Evolutionary conservation across 2,797 vertebrate species (phyloP).

Genomic region (Tenualosa thibaudeaui): DNA sequence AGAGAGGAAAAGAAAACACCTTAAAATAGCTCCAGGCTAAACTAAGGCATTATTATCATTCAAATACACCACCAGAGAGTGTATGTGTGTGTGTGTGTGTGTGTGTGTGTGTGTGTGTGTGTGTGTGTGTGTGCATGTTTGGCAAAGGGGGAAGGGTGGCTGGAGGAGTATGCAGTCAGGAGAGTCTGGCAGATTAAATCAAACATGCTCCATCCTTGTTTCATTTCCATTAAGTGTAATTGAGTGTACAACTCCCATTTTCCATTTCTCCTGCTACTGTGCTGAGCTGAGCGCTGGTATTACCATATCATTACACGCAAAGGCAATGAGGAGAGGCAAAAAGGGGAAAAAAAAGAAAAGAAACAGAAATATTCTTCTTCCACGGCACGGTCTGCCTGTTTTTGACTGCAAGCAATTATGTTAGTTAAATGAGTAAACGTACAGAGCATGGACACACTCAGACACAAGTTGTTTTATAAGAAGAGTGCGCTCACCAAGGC

Average conservation of each 20-base stretch:
- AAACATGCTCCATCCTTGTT: slow-evolving; percentile 56
- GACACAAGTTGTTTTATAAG: slow-evolving; percentile 52
- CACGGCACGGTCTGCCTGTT: slow-evolving; percentile 44
- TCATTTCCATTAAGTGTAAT: slow-evolving; percentile 63
- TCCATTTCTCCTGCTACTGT: slow-evolving; percentile 17
- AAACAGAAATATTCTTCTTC: slow-evolving; percentile 17
- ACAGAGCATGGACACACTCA: slow-evolving; percentile 49
- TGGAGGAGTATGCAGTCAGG: not conserved
- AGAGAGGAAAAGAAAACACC: slow-evolving; percentile 60
- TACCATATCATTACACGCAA: slow-evolving; percentile 52
- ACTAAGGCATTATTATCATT: slow-evolving; percentile 67
- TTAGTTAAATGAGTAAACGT: slow-evolving; percentile 64
- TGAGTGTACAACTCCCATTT: slow-evolving; percentile 59
- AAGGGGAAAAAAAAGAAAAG: slow-evolving; percentile 33
- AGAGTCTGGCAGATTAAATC: slow-evolving; percentile 56
- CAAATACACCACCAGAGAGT: slow-evolving; percentile 63
- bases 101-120: slow-evolving; percentile 32
- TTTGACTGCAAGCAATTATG: slow-evolving; percentile 62
- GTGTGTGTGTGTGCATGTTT: not conserved
- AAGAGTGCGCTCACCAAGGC: slow-evolving; percentile 4
- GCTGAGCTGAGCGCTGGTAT: slow-evolving; percentile 42
- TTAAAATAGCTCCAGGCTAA: slow-evolving; percentile 65
- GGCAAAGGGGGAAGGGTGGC: not conserved
- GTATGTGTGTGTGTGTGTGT: slow-evolving; percentile 31
- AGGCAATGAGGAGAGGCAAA: slow-evolving; percentile 40